These are phyloP conservation scores for Brachionus sp. DNA, from an alignment of 1,140 invertebrate species.

Conservation along the genomic window DNA sequence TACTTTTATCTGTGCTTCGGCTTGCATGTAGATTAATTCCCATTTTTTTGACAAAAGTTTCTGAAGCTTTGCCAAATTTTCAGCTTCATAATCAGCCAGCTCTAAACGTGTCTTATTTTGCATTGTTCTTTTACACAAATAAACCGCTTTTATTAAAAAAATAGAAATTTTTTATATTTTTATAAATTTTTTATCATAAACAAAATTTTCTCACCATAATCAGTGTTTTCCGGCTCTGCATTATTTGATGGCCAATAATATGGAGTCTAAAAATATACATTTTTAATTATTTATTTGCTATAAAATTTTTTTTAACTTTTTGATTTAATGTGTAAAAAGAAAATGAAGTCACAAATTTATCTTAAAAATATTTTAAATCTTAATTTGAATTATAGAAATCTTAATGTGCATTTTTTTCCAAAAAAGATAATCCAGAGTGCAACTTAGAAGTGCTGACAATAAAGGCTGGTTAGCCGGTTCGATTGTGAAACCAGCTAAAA, in stretches of 20 bases:
- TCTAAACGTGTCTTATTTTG: conserved; percentile 96
- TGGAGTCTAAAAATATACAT: conserved; percentile 37
- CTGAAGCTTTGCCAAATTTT: conserved; percentile 90
- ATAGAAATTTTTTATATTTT: too few relatives aligned
- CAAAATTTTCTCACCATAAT: conserved; percentile 74
- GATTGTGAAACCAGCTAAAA: too few relatives aligned
- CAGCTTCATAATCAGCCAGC: conserved; percentile 95
- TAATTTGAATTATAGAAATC: too few relatives aligned
- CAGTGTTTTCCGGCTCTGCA: conserved; percentile 98
- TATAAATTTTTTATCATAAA: not conserved
- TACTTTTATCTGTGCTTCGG: conserved; percentile 71
- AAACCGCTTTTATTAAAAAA: conserved; percentile 73
- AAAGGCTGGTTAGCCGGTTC: too few relatives aligned
- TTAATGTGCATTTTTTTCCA: too few relatives aligned
- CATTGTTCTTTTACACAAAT: conserved; percentile 98
- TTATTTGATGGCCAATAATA: conserved; percentile 47
- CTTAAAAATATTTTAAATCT: too few relatives aligned
- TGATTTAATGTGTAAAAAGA: too few relatives aligned
- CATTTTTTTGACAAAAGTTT: conserved; percentile 99
- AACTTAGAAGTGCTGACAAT: too few relatives aligned
- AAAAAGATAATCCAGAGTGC: too few relatives aligned
- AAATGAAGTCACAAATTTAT: too few relatives aligned
- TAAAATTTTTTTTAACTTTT: not conserved
- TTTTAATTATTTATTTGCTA: not conserved
- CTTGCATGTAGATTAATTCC: conserved; percentile 99